Evolutionary conservation across 1,140 invertebrate genomes (phyloP).

Genomic region (Macrosteles quadrilineatus): DNA sequence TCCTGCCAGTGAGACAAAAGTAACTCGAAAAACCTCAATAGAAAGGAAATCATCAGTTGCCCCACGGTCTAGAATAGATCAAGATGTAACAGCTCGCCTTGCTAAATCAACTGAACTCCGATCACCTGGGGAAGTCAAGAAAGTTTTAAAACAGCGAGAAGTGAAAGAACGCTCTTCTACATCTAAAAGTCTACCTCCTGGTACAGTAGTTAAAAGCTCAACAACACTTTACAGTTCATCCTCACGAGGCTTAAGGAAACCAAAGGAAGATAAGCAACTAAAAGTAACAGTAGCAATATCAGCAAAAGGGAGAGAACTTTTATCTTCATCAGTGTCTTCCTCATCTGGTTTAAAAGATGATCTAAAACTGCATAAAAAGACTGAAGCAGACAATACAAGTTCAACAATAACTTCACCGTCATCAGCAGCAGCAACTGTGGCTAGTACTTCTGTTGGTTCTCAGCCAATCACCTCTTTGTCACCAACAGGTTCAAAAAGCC

Average conservation of each 20-base stretch:
- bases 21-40: slow-evolving; percentile 18
- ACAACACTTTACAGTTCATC: slow-evolving; percentile 49
- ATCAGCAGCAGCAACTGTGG: neutral
- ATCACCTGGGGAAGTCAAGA: slow-evolving; percentile 60
- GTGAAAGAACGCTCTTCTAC: slow-evolving; percentile 41
- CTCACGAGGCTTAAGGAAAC: slow-evolving; percentile 43
- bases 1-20: neutral
- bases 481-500: neutral
- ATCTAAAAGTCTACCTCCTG: slow-evolving; percentile 44
- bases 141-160: slow-evolving; percentile 54
- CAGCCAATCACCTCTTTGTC: neutral
- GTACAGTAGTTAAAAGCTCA: slow-evolving; percentile 50
- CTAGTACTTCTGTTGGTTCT: neutral
- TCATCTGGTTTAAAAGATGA: slow-evolving; percentile 24
- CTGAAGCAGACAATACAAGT: slow-evolving; percentile 44
- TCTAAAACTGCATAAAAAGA: slow-evolving; percentile 39
- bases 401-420: slow-evolving; percentile 39
- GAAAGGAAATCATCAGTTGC: neutral
- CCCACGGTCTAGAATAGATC: slow-evolving; percentile 23
- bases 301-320: slow-evolving; percentile 52
- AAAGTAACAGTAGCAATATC: slow-evolving; percentile 54
- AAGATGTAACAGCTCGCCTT: neutral
- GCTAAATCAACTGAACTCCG: slow-evolving; percentile 57
- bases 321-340: slow-evolving; percentile 44
- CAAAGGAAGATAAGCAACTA: slow-evolving; percentile 52